phyloP scores from a whole-genome alignment of 2,888 invertebrate genomes.

The Sminthurides aquaticus region DNA sequence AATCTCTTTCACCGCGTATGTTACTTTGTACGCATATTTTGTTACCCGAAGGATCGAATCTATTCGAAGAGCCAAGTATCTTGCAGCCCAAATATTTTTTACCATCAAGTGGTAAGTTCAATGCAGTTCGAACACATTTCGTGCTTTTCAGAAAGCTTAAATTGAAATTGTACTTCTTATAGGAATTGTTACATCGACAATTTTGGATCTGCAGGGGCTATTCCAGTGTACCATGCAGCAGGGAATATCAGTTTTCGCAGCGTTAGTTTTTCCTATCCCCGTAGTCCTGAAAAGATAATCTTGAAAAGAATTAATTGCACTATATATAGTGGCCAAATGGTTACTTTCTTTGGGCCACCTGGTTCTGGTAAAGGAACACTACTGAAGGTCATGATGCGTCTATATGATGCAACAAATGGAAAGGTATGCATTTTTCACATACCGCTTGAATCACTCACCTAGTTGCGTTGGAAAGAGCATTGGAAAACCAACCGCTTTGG shows the following conservation, averaged over 20 bases:
- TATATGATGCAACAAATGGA: background rate
- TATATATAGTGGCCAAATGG: background rate
- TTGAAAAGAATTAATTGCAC: background rate
- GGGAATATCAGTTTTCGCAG: background rate
- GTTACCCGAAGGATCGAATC: background rate
- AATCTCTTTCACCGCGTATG: background rate
- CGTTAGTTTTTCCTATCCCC: background rate
- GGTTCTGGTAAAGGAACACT: background rate
- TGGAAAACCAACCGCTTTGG: too few relatives aligned
- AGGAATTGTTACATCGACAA: background rate
- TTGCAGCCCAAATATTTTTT: background rate
- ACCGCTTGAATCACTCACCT: too few relatives aligned
- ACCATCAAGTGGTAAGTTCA: background rate
- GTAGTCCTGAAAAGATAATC: background rate
- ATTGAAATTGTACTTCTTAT: background rate
- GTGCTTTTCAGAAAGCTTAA: background rate
- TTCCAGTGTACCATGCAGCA: background rate
- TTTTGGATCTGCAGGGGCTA: background rate
- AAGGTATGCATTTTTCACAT: too few relatives aligned
- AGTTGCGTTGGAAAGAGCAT: too few relatives aligned
- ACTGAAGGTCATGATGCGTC: background rate
- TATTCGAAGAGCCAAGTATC: background rate
- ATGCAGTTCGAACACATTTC: background rate
- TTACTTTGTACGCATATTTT: background rate
- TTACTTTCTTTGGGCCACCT: background rate